A percentile compares a stretch with the other conserved stretches of the same genome.
Evolutionary conservation across 37 sponge, comb jelly and placozoan genomes (phyloP).

Genomic region (Eunapius fragilis): DNA sequence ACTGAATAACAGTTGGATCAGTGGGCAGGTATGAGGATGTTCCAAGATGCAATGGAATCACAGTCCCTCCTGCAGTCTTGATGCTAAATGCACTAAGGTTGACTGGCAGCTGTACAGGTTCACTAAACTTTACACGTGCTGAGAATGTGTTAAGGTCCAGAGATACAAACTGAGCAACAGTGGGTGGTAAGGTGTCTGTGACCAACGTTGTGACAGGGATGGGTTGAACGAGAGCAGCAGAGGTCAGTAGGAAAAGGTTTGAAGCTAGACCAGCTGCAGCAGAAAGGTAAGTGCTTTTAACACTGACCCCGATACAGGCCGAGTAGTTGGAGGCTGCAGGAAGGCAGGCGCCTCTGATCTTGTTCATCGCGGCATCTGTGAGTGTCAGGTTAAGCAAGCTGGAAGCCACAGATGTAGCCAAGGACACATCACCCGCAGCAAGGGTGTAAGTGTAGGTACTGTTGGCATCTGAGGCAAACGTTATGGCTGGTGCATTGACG

Average conservation of each 20-base stretch:
- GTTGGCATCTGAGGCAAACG: slow-evolving; percentile 67
- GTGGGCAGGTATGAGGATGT: slow-evolving; percentile 20
- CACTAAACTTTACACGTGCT: slow-evolving; percentile 57
- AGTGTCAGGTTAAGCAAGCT: slow-evolving; percentile 33
- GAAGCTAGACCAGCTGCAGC: slow-evolving; percentile 38
- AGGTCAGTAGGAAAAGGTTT: neutral
- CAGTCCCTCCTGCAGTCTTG: neutral
- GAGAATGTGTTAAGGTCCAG: slow-evolving; percentile 46
- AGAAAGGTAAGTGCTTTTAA: slow-evolving; percentile 42
- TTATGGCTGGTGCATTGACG: slow-evolving; percentile 61
- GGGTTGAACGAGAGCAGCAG: slow-evolving; percentile 18
- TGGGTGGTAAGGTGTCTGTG: slow-evolving; percentile 35
- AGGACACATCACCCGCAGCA: slow-evolving; percentile 27
- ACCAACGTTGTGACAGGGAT: slow-evolving; percentile 31
- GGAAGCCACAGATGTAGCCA: slow-evolving; percentile 11
- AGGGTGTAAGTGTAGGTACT: slow-evolving; percentile 66
- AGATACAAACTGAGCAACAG: slow-evolving; percentile 16
- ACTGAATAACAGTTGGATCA: slow-evolving; percentile 48
- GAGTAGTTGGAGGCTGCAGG: slow-evolving; percentile 17
- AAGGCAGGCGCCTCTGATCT: slow-evolving; percentile 43
- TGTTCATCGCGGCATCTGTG: slow-evolving; percentile 41
- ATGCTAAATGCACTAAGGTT: slow-evolving; percentile 51
- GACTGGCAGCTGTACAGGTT: slow-evolving; percentile 68
- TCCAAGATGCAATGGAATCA: slow-evolving; percentile 29
- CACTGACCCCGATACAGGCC: slow-evolving; percentile 46